phyloP scores from a whole-genome alignment of 2,113 vertebrate genomes.

The Micronisus gabar region DNA sequence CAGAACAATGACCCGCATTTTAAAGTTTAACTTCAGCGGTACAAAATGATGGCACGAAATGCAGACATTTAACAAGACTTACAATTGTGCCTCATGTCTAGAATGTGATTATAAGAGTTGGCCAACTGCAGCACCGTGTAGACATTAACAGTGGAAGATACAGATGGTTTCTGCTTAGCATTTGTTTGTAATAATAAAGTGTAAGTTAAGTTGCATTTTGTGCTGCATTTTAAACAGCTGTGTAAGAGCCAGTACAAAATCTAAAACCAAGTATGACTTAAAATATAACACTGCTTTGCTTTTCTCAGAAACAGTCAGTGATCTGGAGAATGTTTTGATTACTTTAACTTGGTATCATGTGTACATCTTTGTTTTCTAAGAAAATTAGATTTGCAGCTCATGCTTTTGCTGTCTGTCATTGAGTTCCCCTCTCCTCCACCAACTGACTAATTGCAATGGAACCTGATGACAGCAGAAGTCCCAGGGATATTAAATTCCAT shows the following conservation, averaged over 20 bases:
- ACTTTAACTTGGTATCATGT: constrained; percentile 1
- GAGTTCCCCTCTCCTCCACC: background rate
- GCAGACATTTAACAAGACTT: background rate
- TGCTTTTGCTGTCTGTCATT: background rate
- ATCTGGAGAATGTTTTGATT: constrained; percentile 42
- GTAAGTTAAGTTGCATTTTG: constrained; percentile 26
- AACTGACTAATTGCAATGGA: background rate
- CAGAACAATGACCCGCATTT: background rate
- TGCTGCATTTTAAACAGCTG: constrained; percentile 40
- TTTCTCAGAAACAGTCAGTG: background rate
- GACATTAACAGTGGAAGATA: constrained; percentile 8
- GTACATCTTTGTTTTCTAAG: background rate
- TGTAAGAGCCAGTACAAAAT: background rate
- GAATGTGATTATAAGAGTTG: constrained; percentile 33
- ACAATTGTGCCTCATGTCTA: background rate
- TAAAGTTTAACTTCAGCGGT: background rate
- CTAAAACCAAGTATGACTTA: background rate
- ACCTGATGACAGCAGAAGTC: background rate
- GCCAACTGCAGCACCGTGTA: background rate
- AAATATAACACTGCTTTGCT: background rate
- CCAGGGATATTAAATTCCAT: background rate
- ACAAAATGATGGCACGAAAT: background rate
- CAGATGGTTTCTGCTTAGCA: constrained; percentile 46
- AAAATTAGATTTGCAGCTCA: constrained; percentile 12
- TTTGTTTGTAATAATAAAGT: constrained; percentile 24